Evolutionary conservation across 2,888 invertebrate species (phyloP), one percentile per base, ranked within the genome.

Genomic region (Branchellion lobata): DNA sequence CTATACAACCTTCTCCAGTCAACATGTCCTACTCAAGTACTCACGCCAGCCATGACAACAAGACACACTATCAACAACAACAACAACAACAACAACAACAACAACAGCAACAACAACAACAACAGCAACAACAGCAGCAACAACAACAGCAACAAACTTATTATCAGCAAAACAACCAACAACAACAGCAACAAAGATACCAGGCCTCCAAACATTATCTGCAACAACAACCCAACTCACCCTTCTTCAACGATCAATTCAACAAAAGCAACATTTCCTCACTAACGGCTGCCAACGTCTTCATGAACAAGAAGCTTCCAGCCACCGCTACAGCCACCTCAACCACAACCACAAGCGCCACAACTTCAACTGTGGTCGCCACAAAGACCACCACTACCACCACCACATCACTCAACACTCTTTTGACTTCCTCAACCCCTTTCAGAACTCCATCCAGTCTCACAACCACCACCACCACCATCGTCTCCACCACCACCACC

Each of bases 81-180:
- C 57, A 79, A 27, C 79, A 81, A 65, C 79, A 80, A 51, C 75
- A 80, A 33, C 78, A 74, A 29, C 79, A 74, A 29, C 73, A 61
- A 29, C 34, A 71, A 8, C 34, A 36, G 34, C 34, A 57, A 31
- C 29, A 78, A 29, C 78, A 57, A 29, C 69, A 78, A n/a, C 78
- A 80, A 18, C 78, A 79, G 68, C 72, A 78, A 31, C 81, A 81
- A 75, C 80, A 80, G 76, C 74, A 53, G 29, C 65, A 47, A 34
- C 72, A 79, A 53, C 69, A 81, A 40, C 80, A 80, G 68, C 79
- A 79, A 57, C 77, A 79, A 47, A 75, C 69, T 36, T 53, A 77
- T 33, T 24, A 76, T 11, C 74, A 36, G 61, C 57, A 74, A 27
- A n/a, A n/a, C n/a, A n/a, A n/a, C n/a, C 72, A 65, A 31, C 40